Evolutionary conservation across 2,797 vertebrate species (phyloP).

Genomic region (Tauraco hartlaubi): DNA sequence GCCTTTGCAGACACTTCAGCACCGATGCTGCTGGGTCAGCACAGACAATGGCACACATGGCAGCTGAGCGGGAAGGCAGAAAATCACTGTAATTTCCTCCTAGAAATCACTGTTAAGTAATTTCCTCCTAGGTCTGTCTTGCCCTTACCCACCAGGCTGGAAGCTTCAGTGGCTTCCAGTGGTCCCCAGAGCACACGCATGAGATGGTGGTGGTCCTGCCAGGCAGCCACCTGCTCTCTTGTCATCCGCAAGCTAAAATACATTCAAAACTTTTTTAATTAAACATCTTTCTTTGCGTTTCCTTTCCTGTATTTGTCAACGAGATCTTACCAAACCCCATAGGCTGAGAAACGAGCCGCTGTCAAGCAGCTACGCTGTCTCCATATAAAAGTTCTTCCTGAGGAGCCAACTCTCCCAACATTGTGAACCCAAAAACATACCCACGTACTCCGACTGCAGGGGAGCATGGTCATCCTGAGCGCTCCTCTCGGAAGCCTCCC

Average conservation of each 20-base stretch:
- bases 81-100: not conserved
- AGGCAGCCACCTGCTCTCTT: not conserved
- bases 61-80: not conserved
- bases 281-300: not conserved
- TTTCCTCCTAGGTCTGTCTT: not conserved
- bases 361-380: not conserved
- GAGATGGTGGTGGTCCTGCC: not conserved
- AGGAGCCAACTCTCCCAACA: not conserved
- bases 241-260: not conserved
- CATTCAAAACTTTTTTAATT: not conserved
- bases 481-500: not conserved
- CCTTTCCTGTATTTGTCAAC: not conserved
- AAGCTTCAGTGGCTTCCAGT: not conserved
- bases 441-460: not conserved
- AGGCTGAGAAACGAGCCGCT: not conserved
- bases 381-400: not conserved
- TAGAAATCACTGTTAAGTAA: not conserved
- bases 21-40: not conserved
- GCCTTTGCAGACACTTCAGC: not conserved
- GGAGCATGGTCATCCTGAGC: accelerated
- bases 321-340: not conserved
- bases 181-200: accelerated
- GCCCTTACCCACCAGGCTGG: not conserved
- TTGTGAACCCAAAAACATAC: accelerated
- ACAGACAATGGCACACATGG: accelerated